Percentiles rank a stretch among this genome's conserved stretches.
These are phyloP conservation scores for Catocala fraxini DNA, from an alignment of 2,888 invertebrate genomes.

Conservation along the genomic window DNA sequence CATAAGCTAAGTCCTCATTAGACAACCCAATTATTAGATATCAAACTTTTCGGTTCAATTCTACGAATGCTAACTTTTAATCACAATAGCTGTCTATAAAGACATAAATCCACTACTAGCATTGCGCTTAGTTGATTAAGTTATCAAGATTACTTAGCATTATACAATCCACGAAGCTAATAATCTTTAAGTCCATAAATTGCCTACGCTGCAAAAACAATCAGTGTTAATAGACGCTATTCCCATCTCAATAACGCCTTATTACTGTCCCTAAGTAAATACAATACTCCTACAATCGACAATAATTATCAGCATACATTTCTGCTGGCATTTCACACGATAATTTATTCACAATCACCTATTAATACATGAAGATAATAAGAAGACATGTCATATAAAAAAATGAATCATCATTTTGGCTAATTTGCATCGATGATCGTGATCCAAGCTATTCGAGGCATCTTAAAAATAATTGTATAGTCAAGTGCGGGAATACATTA, in stretches of 20 bases:
- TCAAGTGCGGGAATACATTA: slow-evolving; percentile 30
- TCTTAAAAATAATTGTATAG: slow-evolving; percentile 47
- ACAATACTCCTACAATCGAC: slow-evolving; percentile 17
- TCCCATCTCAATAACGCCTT: background rate
- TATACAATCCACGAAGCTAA: no score
- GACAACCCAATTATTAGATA: no score
- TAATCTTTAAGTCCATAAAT: no score
- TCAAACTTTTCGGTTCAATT: no score
- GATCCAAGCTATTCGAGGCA: slow-evolving; percentile 41
- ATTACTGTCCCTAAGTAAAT: slow-evolving; percentile 8
- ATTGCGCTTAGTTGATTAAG: no score
- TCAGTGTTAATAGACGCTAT: no score
- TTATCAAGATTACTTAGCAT: no score
- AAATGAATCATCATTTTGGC: slow-evolving; percentile 69
- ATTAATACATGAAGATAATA: slow-evolving; percentile 53
- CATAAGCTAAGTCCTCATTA: no score
- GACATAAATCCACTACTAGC: no score
- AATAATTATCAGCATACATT: slow-evolving; percentile 35
- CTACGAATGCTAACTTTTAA: no score
- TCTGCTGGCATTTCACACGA: slow-evolving; percentile 45
- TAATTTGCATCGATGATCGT: slow-evolving; percentile 70
- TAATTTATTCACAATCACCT: slow-evolving; percentile 31
- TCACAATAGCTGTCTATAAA: no score
- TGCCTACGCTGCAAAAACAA: no score
- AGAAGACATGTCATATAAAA: slow-evolving; percentile 52